Conservation (phyloP, 2,797 vertebrate genomes). For the Naso thynnoides region DNA sequence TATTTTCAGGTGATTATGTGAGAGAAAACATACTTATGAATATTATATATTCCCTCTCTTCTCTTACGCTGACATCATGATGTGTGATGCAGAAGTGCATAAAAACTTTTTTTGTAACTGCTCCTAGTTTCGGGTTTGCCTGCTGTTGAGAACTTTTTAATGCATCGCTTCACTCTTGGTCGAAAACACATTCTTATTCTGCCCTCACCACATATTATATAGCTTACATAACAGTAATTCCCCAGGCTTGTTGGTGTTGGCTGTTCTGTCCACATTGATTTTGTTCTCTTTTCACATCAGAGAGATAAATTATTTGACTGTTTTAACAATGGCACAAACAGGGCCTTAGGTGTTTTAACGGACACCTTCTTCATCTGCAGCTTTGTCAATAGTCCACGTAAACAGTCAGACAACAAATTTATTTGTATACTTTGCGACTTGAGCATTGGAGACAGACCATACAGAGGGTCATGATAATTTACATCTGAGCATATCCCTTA, state of each 20-base stretch:
- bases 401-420: conserved; percentile 65
- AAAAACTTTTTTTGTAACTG: not conserved
- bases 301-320: conserved; percentile 77
- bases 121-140: not conserved
- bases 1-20: not conserved
- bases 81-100: not conserved
- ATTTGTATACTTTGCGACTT: conserved; percentile 46
- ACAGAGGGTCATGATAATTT: conserved; percentile 60
- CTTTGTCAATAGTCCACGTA: conserved; percentile 60
- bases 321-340: conserved; percentile 53
- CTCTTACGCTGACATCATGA: no score
- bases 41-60: no score
- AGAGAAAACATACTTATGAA: not conserved
- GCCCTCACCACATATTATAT: conserved; percentile 51
- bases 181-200: conserved; percentile 58
- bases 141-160: not conserved
- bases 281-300: conserved; percentile 54
- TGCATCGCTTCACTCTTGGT: not conserved
- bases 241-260: conserved; percentile 44
- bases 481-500: conserved; percentile 39
- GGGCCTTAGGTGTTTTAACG: conserved; percentile 61
- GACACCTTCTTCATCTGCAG: conserved; percentile 48
- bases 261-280: conserved; percentile 67
- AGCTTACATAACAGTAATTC: conserved; percentile 46
- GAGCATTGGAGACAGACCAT: conserved; percentile 40